Conservation (phyloP, 2,888 invertebrate species). For the Epirrhoe tristata region DNA sequence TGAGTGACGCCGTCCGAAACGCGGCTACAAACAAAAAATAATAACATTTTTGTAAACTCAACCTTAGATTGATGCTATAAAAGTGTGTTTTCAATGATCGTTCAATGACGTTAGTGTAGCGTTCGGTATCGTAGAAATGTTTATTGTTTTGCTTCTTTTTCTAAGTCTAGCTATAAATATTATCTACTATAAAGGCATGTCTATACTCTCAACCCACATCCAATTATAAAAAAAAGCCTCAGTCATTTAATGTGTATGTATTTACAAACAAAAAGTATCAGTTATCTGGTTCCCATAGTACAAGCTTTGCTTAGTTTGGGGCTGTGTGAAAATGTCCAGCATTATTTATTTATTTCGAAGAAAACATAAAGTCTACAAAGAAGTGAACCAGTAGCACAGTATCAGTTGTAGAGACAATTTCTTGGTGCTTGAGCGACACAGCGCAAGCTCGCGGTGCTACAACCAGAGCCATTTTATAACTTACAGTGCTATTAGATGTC, state of each 20-base stretch:
- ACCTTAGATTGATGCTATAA: slow-evolving; percentile 7
- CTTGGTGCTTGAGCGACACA: not conserved
- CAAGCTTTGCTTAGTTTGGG: no score
- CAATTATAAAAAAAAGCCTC: no score
- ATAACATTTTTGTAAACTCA: not conserved
- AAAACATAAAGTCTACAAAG: not conserved
- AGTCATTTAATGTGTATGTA: no score
- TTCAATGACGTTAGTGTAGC: slow-evolving; percentile 33
- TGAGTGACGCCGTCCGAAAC: slow-evolving; percentile 57
- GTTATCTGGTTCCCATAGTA: no score
- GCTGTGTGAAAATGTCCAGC: not conserved
- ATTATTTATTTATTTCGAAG: no score
- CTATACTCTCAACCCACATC: no score
- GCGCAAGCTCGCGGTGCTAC: not conserved
- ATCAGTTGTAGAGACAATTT: not conserved
- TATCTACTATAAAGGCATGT: not conserved
- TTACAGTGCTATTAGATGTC: not conserved
- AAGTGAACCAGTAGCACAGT: not conserved
- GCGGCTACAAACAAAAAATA: slow-evolving; percentile 27
- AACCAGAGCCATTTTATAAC: not conserved
- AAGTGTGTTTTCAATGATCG: slow-evolving; percentile 2
- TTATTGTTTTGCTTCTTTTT: slow-evolving; percentile 22
- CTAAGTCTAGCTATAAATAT: not conserved
- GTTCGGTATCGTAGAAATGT: slow-evolving; percentile 27
- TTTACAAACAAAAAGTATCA: no score